Conservation (phyloP, 2,888 invertebrate species). For the Habrosyne pyritoides region DNA sequence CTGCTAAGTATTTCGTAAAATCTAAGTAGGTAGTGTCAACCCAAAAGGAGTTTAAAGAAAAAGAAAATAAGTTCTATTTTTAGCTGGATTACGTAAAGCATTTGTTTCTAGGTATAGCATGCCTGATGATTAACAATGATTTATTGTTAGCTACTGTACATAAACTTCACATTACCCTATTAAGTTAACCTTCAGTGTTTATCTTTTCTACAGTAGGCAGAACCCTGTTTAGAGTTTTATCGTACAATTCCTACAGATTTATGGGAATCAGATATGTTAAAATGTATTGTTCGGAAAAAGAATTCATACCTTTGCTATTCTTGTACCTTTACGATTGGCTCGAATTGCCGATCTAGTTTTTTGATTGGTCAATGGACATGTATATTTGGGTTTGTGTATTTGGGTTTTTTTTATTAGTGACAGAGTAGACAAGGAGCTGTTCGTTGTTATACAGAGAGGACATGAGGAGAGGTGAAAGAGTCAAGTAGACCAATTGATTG, state of each 20-base stretch:
- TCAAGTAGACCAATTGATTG: too few species aligned
- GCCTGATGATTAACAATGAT: too few species aligned
- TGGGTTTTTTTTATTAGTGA: not conserved
- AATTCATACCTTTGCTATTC: constrained; percentile 7
- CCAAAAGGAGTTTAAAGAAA: not conserved
- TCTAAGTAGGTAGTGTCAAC: not conserved
- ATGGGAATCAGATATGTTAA: constrained; percentile 12
- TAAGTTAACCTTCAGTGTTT: not conserved
- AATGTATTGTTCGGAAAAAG: constrained; percentile 11
- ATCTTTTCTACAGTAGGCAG: not conserved
- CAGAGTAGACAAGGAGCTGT: too few species aligned
- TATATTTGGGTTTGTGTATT: not conserved
- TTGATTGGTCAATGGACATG: not conserved
- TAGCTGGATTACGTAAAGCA: too few species aligned
- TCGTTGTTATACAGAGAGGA: too few species aligned
- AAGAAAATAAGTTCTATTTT: too few species aligned
- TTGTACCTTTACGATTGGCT: not conserved
- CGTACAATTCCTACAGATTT: constrained; percentile 14
- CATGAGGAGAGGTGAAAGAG: too few species aligned
- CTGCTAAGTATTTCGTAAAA: too few species aligned
- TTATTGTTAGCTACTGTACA: not conserved
- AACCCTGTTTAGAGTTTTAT: constrained; percentile 11
- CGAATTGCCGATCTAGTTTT: constrained; percentile 3
- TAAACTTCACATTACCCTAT: not conserved
- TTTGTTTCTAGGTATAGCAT: too few species aligned